Percentiles rank a stretch among this genome's conserved stretches.
Evolutionary conservation across 2,888 invertebrate genomes (phyloP).

Genomic region (Fissipunctia ypsillon): DNA sequence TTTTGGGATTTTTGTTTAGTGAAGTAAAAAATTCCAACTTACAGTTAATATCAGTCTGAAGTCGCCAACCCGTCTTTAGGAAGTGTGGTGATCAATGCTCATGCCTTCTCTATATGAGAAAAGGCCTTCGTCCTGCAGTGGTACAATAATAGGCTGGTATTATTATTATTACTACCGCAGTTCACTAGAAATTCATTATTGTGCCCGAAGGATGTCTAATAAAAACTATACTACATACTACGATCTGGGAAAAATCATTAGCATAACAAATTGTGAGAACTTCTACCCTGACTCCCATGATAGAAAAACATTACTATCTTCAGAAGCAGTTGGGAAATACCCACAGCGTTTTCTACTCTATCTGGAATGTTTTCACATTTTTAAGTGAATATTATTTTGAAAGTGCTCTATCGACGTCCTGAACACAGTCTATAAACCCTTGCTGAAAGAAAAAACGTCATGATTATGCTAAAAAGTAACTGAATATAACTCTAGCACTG

Average conservation of each 20-base stretch:
- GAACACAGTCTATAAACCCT: background rate
- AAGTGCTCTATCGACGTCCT: conserved; percentile 8
- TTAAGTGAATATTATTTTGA: conserved; percentile 12
- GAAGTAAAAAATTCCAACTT: no score
- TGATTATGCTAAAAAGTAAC: background rate
- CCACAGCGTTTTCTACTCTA: conserved; percentile 1
- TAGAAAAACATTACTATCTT: background rate
- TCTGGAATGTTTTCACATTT: conserved; percentile 5
- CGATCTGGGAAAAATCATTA: background rate
- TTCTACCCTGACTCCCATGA: background rate
- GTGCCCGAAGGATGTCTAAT: no score
- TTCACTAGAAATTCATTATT: background rate
- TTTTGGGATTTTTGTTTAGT: no score
- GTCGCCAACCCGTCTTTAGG: no score
- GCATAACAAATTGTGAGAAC: background rate
- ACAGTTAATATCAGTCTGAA: no score
- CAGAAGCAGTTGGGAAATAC: background rate
- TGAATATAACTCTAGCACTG: background rate
- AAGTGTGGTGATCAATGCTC: no score
- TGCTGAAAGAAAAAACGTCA: background rate
- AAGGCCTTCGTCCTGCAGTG: no score
- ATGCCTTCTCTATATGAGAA: no score
- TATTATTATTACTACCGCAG: no score
- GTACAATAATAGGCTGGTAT: no score
- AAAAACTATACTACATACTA: background rate